A percentile compares a stretch with the other conserved stretches of the same genome.
These are phyloP conservation scores for Ancistrus triradiatus DNA, from an alignment of 2,113 vertebrate species.

Conservation along the genomic window DNA sequence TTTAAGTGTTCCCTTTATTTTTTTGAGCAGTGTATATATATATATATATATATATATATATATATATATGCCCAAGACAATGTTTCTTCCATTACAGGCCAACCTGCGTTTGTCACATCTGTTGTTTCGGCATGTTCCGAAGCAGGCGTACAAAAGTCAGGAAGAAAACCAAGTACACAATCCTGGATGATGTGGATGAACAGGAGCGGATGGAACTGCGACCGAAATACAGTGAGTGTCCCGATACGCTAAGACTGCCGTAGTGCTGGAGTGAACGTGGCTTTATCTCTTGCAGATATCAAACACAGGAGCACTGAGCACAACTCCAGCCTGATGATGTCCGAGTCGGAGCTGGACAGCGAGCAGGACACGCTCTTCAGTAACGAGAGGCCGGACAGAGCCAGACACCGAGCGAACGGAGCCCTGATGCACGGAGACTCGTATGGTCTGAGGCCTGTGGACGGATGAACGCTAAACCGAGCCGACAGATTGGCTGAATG, in stretches of 20 bases:
- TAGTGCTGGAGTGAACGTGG: not conserved
- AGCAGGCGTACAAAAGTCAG: conserved; percentile 78
- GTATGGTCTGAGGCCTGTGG: conserved; percentile 70
- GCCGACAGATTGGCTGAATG: conserved; percentile 18
- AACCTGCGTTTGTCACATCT: not conserved
- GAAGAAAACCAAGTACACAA: conserved; percentile 86
- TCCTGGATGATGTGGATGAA: conserved; percentile 88
- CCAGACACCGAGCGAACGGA: conserved; percentile 62
- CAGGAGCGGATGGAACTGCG: conserved; percentile 85
- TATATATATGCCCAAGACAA: too few species aligned
- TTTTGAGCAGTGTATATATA: too few species aligned
- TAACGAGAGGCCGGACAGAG: conserved; percentile 68
- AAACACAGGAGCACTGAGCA: conserved; percentile 90
- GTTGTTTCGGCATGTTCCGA: conserved; percentile 48
- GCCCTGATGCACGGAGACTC: conserved; percentile 69
- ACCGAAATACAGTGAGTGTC: conserved; percentile 78
- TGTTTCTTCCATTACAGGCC: not conserved
- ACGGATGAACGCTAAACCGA: conserved; percentile 58
- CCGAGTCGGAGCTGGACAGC: conserved; percentile 87
- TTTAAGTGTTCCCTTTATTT: too few species aligned
- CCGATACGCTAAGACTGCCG: not conserved
- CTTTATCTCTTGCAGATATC: conserved; percentile 72
- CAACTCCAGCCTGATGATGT: conserved; percentile 90
- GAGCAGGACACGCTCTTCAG: conserved; percentile 87
- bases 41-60: too few species aligned